These are phyloP conservation scores for Sebastes itinus DNA, from an alignment of 2,797 vertebrate genomes.

Conservation along the genomic window DNA sequence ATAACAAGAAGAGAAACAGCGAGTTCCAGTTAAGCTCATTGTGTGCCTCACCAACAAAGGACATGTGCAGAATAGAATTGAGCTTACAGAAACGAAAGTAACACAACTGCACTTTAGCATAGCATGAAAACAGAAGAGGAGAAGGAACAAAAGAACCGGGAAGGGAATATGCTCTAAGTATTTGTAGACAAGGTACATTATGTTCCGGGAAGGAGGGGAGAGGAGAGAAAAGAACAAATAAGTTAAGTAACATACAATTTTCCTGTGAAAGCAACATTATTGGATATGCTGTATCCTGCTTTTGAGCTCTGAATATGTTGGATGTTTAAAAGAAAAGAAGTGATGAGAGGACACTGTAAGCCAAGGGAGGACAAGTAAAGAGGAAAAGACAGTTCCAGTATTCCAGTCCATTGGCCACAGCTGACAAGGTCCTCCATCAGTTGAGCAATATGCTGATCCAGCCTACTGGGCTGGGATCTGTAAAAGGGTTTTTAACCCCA, in stretches of 20 bases:
- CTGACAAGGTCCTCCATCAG: constrained; percentile 56
- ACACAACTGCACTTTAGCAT: not conserved
- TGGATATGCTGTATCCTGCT: not conserved
- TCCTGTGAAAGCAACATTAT: not conserved
- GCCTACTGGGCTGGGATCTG: constrained; percentile 10
- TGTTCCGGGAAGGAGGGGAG: not conserved
- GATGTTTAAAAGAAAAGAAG: not conserved
- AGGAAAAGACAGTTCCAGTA: constrained; percentile 33
- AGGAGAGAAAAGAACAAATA: not conserved
- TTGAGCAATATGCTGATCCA: constrained; percentile 32
- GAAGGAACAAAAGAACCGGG: not conserved
- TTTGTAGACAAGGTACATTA: not conserved
- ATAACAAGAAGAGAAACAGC: not conserved
- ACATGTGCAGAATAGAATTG: not conserved
- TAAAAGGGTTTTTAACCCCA: not conserved
- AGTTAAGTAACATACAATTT: not conserved
- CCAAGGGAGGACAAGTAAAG: constrained; percentile 21
- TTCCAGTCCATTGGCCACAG: constrained; percentile 47
- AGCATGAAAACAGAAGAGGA: not conserved
- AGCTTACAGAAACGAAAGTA: not conserved
- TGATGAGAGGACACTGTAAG: not conserved
- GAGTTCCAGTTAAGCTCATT: constrained; percentile 4
- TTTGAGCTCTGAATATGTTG: not conserved
- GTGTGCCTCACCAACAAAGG: constrained; percentile 5
- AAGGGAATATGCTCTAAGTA: not conserved